Conservation (phyloP, 1,140 invertebrate species). For the Temnothorax longispinosus region DNA sequence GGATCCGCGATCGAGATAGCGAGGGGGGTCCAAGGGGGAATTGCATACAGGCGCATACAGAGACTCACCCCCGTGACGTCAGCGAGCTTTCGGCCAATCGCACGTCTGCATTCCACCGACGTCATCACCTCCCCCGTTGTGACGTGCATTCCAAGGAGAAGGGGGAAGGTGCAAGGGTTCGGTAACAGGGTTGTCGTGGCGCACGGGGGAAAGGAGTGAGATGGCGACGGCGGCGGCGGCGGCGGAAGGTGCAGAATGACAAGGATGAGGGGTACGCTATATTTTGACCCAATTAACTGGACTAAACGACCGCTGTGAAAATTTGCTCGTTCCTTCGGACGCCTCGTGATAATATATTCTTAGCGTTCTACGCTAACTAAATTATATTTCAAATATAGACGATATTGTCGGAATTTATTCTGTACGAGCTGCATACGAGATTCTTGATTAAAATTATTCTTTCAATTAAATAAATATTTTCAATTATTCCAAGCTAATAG, state of each 20-base stretch:
- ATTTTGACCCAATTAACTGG: conserved; percentile 83
- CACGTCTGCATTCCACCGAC: conserved; percentile 78
- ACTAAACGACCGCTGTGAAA: conserved; percentile 73
- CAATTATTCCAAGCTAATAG: background rate
- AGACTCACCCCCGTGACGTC: conserved; percentile 80
- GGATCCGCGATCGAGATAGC: conserved; percentile 46
- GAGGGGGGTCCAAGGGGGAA: conserved; percentile 65
- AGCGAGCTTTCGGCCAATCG: conserved; percentile 81
- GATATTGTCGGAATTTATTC: background rate
- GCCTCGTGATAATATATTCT: background rate
- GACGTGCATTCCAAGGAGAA: conserved; percentile 81
- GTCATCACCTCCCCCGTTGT: conserved; percentile 83
- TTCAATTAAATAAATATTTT: background rate
- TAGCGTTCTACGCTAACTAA: background rate
- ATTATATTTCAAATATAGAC: background rate
- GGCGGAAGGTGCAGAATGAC: conserved; percentile 72
- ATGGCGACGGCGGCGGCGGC: conserved; percentile 8
- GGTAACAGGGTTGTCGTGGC: conserved; percentile 64
- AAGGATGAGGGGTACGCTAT: conserved; percentile 74
- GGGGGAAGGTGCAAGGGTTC: conserved; percentile 59
- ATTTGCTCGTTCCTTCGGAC: conserved; percentile 60
- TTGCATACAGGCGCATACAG: conserved; percentile 67
- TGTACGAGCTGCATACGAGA: background rate
- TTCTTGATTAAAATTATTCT: background rate
- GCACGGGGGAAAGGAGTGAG: conserved; percentile 53